Percentiles rank a stretch among this genome's conserved stretches.
Conservation (phyloP, 2,113 vertebrate genomes). For the Catharus minimus region DNA sequence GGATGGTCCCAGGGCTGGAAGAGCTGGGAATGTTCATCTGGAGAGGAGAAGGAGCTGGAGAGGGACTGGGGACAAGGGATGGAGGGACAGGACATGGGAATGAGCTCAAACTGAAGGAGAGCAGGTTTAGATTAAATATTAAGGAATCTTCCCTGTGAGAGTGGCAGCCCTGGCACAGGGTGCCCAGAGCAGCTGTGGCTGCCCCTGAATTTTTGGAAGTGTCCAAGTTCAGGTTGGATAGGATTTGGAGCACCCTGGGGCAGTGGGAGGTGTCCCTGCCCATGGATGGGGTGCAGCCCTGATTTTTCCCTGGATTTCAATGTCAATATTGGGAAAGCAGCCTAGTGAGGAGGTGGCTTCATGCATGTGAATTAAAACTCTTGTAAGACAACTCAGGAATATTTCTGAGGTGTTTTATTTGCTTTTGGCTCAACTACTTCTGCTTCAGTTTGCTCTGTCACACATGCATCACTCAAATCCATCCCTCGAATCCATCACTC, state of each 20-base stretch:
- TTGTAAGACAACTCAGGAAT: background rate
- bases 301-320: background rate
- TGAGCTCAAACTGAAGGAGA: no score
- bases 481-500: background rate
- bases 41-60: background rate
- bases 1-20: background rate
- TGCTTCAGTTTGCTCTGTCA: background rate
- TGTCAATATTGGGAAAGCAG: background rate
- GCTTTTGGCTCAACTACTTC: background rate
- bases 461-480: rapidly evolving
- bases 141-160: background rate
- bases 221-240: rapidly evolving
- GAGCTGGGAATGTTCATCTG: background rate
- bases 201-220: background rate
- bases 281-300: background rate
- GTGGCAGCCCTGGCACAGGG: rapidly evolving
- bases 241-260: background rate
- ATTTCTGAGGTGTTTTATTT: background rate
- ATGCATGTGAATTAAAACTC: rapidly evolving
- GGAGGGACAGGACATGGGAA: no score
- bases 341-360: background rate
- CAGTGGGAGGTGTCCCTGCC: rapidly evolving
- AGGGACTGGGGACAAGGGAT: background rate
- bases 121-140: no score
- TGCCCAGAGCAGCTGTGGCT: background rate